phyloP scores from a whole-genome alignment of 2,113 vertebrate genomes.

The Phalacrocorax aristotelis region DNA sequence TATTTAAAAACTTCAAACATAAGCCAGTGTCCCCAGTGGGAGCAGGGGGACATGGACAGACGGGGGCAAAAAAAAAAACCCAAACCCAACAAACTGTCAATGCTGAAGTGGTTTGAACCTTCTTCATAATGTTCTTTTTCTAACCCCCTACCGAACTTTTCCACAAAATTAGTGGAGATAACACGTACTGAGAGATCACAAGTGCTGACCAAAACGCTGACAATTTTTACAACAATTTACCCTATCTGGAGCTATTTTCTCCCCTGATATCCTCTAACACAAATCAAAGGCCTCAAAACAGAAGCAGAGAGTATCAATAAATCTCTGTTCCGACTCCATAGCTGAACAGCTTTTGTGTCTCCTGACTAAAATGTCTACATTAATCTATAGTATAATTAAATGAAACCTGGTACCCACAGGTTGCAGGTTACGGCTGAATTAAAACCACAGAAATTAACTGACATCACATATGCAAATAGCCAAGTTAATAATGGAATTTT shows the following conservation, averaged over 20 bases:
- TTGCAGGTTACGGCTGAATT: neutral
- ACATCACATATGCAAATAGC: neutral
- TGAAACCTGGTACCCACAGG: neutral
- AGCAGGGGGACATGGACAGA: too few relatives aligned
- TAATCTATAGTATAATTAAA: neutral
- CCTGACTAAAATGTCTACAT: neutral
- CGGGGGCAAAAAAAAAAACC: neutral
- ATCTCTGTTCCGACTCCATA: neutral
- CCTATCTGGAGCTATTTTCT: neutral
- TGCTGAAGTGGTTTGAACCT: neutral
- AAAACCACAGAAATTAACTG: neutral
- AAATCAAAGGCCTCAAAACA: neutral
- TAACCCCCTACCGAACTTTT: neutral
- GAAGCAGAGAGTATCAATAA: neutral
- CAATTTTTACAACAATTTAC: neutral
- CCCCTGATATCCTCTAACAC: neutral
- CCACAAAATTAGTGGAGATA: neutral
- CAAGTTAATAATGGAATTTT: neutral
- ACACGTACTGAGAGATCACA: neutral
- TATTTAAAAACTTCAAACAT: neutral
- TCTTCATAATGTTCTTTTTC: neutral
- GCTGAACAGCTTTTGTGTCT: neutral
- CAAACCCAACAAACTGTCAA: neutral
- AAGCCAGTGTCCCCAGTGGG: neutral
- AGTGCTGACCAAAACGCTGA: neutral